phyloP scores from a whole-genome alignment of 2,888 invertebrate genomes.

The Thymelicus acteon region DNA sequence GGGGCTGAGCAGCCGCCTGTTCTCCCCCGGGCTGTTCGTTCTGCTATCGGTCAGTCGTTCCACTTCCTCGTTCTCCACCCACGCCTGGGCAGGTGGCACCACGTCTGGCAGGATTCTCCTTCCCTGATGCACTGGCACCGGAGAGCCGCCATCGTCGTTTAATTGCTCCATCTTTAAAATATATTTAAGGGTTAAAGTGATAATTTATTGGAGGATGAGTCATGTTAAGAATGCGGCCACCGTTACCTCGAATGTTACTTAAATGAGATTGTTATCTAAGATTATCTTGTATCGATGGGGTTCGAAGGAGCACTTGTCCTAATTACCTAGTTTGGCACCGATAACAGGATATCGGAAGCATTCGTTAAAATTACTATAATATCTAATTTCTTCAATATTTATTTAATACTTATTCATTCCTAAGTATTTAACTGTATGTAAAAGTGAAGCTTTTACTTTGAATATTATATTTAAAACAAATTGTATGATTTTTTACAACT shows the following conservation, averaged over 20 bases:
- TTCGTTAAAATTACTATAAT: too few species aligned
- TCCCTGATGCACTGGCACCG: slow-evolving; percentile 55
- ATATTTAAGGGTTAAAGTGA: background rate
- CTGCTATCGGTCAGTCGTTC: slow-evolving; percentile 48
- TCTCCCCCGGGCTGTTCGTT: slow-evolving; percentile 63
- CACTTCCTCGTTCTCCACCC: slow-evolving; percentile 64
- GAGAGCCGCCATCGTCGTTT: slow-evolving; percentile 49
- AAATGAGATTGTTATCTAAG: slow-evolving; percentile 11
- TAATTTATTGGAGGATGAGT: background rate
- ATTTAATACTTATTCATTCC: too few species aligned
- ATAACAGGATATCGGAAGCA: background rate
- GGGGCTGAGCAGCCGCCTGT: slow-evolving; percentile 57
- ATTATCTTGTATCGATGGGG: slow-evolving; percentile 8
- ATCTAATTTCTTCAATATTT: too few species aligned
- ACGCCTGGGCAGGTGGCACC: slow-evolving; percentile 59
- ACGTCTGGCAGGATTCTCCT: slow-evolving; percentile 59
- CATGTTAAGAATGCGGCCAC: background rate
- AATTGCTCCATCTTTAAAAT: slow-evolving; percentile 48
- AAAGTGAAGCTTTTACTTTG: too few species aligned
- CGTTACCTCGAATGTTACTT: background rate
- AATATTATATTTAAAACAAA: too few species aligned
- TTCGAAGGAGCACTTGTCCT: background rate
- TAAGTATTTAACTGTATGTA: too few species aligned
- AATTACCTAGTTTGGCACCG: slow-evolving; percentile 9
- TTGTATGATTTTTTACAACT: too few species aligned